Evolutionary conservation across 2,113 vertebrate genomes (phyloP), one percentile per base, ranked within the genome.

Genomic region (Cavia aperea): DNA sequence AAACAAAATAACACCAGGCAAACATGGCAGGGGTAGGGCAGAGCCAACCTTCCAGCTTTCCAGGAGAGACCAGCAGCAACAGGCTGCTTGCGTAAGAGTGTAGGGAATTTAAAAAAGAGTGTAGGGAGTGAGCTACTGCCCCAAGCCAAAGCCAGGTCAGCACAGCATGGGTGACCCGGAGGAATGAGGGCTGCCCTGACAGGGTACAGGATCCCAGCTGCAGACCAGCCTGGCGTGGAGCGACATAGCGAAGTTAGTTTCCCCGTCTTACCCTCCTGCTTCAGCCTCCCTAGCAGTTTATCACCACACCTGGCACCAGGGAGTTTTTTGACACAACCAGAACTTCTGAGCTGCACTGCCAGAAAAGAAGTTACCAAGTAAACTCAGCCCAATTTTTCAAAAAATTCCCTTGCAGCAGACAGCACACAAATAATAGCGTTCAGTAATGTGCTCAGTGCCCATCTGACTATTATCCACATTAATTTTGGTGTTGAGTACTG

Each of bases 371-470:
- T 66, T 56, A 23, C 49, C 49, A 66, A 88, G 11, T 16, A 24
- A 92, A 68, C 26, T 77, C 73, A 73, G 56, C 39, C 39, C 33
- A 77, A 54, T 86, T 81, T 91, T 91, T 93, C 58, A 58, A 60
- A 77, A 88, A 51, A 54, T 39, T 88, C 36, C 36, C 29, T 72
- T 88, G 72, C 29, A 65, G 72, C n/a, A 60, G 21, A 86, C 31
- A 70, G 65, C 26, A 46, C 21, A 18, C 3, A 66, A 29, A 65
- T 18, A 90, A 88, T n/a, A 58, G 83, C 31, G 7, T n/a, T 68
- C 24, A 66, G 24, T 36, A 82, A 75, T 5, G 4, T 14, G 23
- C 21, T 5, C 11, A 18, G 73, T 13, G 14, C 46, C 46, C 29
- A 77, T 77, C 46, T 9, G 1, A 14, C 73, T 51, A 15, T 31